These are phyloP conservation scores for Dendrolimus punctatus DNA, from an alignment of 1,140 invertebrate species.

Conservation along the genomic window DNA sequence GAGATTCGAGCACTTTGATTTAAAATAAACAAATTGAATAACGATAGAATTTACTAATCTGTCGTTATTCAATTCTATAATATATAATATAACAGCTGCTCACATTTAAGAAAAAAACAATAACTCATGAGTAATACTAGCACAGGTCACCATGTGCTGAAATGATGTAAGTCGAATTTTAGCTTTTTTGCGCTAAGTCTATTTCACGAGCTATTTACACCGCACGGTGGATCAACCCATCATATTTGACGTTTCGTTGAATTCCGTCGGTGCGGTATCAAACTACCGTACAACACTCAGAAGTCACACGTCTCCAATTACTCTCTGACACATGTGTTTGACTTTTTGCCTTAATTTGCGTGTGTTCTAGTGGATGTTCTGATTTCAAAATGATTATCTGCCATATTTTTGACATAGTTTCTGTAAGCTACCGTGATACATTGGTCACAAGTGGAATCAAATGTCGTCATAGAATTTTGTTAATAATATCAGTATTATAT, in stretches of 20 bases:
- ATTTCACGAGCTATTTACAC: slow-evolving; percentile 36
- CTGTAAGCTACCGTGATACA: slow-evolving; percentile 24
- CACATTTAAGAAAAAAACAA: too few species aligned
- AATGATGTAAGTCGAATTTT: too few species aligned
- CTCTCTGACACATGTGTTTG: slow-evolving; percentile 25
- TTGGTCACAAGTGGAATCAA: slow-evolving; percentile 11
- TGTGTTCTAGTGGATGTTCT: slow-evolving; percentile 21
- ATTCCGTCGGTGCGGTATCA: slow-evolving; percentile 22
- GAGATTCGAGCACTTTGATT: too few species aligned
- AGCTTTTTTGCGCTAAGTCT: slow-evolving; percentile 2
- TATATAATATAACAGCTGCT: too few species aligned
- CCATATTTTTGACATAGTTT: slow-evolving; percentile 16
- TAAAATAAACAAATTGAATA: too few species aligned
- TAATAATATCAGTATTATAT: not conserved
- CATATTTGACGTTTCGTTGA: slow-evolving; percentile 28
- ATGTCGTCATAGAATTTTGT: slow-evolving; percentile 8
- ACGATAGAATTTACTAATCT: too few species aligned
- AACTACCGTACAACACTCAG: slow-evolving; percentile 22
- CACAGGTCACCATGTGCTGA: too few species aligned
- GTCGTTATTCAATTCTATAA: too few species aligned
- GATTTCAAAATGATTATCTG: slow-evolving; percentile 8
- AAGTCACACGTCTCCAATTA: slow-evolving; percentile 25
- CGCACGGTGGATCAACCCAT: slow-evolving; percentile 14
- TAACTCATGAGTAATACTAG: too few species aligned
- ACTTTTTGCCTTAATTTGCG: slow-evolving; percentile 25